Evolutionary conservation across 2,888 invertebrate genomes (phyloP).

Genomic region (Drosophila kuntzei): DNA sequence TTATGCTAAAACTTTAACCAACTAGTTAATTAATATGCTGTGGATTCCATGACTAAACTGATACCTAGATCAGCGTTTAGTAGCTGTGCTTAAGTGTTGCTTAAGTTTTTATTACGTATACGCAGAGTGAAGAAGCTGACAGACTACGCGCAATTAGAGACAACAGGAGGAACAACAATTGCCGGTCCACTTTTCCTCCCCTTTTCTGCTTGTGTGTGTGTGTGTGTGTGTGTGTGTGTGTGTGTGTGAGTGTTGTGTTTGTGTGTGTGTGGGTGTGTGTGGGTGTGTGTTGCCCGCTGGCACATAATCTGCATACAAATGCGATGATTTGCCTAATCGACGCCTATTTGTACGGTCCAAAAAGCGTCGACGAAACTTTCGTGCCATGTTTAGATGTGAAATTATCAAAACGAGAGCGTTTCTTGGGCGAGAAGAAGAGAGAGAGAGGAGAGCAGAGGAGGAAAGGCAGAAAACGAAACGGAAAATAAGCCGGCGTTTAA

Average conservation of each 20-base stretch:
- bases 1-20: constrained; percentile 3
- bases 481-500: constrained; percentile 79
- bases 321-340: constrained; percentile 82
- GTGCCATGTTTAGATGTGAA: constrained; percentile 63
- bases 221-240: constrained; percentile 8
- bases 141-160: constrained; percentile 75
- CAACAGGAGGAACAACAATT: constrained; percentile 40
- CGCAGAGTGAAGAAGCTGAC: constrained; percentile 62
- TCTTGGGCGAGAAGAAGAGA: background rate
- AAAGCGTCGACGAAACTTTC: constrained; percentile 54
- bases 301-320: constrained; percentile 82
- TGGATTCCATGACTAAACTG: background rate
- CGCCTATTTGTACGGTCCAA: constrained; percentile 79
- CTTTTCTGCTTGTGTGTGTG: background rate
- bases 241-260: constrained; percentile 23
- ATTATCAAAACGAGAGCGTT: constrained; percentile 55
- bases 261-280: constrained; percentile 21
- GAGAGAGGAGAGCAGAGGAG: background rate
- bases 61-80: constrained; percentile 2
- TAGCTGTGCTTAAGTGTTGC: constrained; percentile 29
- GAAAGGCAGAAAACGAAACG: constrained; percentile 27
- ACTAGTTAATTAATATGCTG: constrained; percentile 7
- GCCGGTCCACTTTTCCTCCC: background rate
- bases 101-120: constrained; percentile 61
- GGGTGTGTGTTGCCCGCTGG: constrained; percentile 60